Base-by-base conservation (phyloP, 2,888 invertebrate genomes). In the Noctua janthe region DNA sequence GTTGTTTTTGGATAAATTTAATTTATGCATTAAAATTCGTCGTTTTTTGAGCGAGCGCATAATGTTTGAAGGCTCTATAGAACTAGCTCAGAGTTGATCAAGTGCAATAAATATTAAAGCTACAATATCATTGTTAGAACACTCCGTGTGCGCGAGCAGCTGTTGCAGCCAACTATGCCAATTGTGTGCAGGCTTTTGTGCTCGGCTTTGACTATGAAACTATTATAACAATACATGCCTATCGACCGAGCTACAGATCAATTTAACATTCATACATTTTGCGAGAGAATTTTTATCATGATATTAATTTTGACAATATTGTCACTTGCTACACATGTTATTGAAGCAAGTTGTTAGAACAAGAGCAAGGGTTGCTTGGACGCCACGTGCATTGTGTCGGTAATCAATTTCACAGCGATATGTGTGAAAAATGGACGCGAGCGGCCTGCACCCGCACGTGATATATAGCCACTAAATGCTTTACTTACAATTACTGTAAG, bases 61-160 rank as follows among this genome's bases (percentile, higher is more conserved):
- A 88, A 87, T 78, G 78, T 82, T 81, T 78, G 70, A 72, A 80
- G 67, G 75, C 71, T 76, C 72, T 70, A 91, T 92, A 92, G 91
- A 92, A 94, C 91, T 93, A 91, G 93, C 92, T 90, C 90, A 79
- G 90, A 94, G 94, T 95, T 95, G 95, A 95, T 96, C 94, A 95
- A 96, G 94, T 95, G 95, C 95, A 95, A 97, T 97, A 96, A 96
- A 97, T 97, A 96, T 97, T 97, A 95, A 96, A 96, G 94, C 94
- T 95, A 95, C 95, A 94, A 94, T 95, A 95, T 95, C 95, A 95
- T 97, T 96, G 96, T 96, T 95, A 93, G 93, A 94, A 93, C 93
- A 94, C 92, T 92, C 92, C 90, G 92, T 93, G 77, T 76, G 91
- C 92, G 90, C 92, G 93, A 93, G 93, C 95, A 94, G 94, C 94